A percentile compares a stretch with the other conserved stretches of the same genome.
Evolutionary conservation across 2,888 invertebrate genomes (phyloP).

Genomic region (Bhutanitis thaidina): DNA sequence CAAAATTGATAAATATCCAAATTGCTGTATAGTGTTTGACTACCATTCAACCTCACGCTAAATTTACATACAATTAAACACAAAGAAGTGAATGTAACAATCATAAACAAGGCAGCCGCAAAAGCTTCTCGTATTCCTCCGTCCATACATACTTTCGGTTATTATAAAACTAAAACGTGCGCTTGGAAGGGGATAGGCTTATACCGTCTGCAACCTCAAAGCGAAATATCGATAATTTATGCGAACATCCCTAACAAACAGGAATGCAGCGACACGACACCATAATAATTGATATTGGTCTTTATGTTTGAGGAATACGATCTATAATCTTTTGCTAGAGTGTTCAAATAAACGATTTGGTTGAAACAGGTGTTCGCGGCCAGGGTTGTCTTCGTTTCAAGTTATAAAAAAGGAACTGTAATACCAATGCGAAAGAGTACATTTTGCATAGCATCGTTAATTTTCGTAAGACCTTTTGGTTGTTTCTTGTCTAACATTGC

Average conservation of each 20-base stretch:
- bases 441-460: slow-evolving; percentile 22
- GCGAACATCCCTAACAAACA: slow-evolving; percentile 74
- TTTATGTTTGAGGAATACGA: slow-evolving; percentile 20
- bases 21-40: too few species aligned
- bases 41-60: too few species aligned
- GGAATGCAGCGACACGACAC: slow-evolving; percentile 52
- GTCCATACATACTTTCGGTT: slow-evolving; percentile 52
- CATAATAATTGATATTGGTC: slow-evolving; percentile 31
- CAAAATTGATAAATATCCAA: too few species aligned
- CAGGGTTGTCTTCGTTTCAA: slow-evolving; percentile 40
- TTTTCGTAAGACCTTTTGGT: slow-evolving; percentile 35
- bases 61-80: too few species aligned
- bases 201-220: slow-evolving; percentile 50
- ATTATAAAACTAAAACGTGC: slow-evolving; percentile 69
- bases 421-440: not conserved
- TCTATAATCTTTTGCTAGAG: slow-evolving; percentile 28
- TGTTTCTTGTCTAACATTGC: slow-evolving; percentile 49
- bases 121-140: slow-evolving; percentile 53
- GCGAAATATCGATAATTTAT: slow-evolving; percentile 78
- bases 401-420: slow-evolving; percentile 28
- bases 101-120: slow-evolving; percentile 36
- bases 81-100: not conserved
- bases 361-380: slow-evolving; percentile 75
- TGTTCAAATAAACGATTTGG: slow-evolving; percentile 56
- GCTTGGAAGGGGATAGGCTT: slow-evolving; percentile 62